Evolutionary conservation across 2,888 invertebrate genomes (phyloP).

Genomic region (Pherbina coryleti): DNA sequence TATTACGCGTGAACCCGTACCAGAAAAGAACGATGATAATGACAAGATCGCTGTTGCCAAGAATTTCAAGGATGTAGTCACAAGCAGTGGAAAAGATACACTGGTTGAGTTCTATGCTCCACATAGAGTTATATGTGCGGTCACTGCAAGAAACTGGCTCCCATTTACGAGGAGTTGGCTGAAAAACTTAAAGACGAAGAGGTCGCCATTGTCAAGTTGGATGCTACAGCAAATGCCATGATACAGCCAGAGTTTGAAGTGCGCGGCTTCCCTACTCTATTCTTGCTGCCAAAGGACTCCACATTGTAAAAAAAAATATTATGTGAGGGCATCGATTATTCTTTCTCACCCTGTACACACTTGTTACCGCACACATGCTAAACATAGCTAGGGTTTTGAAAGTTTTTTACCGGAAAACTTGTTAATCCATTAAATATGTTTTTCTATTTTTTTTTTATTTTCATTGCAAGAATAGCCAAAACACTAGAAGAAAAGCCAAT

Average conservation of each 20-base stretch:
- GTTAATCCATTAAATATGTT: too few relatives aligned
- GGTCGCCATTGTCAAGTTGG: conserved; percentile 95
- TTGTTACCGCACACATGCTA: too few relatives aligned
- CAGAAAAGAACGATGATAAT: conserved; percentile 84
- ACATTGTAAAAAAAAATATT: too few relatives aligned
- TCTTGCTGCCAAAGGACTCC: conserved; percentile 90
- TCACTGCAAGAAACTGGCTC: conserved; percentile 96
- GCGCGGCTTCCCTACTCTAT: conserved; percentile 97
- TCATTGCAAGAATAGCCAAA: too few relatives aligned
- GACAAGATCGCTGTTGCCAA: conserved; percentile 94
- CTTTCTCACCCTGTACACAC: too few relatives aligned
- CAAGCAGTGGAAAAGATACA: conserved; percentile 91
- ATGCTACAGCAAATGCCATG: conserved; percentile 99
- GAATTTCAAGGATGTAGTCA: conserved; percentile 95
- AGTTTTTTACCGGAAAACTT: too few relatives aligned
- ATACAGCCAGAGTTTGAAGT: conserved; percentile 91
- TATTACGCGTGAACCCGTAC: conserved; percentile 94
- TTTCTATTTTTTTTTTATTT: too few relatives aligned
- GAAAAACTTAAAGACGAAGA: conserved; percentile 88
- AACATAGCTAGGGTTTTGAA: too few relatives aligned
- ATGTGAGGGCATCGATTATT: too few relatives aligned
- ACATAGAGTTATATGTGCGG: too few relatives aligned
- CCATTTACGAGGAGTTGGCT: conserved; percentile 94
- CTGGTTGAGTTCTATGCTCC: conserved; percentile 99
- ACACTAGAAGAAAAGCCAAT: too few relatives aligned